Evolutionary conservation across 2,888 invertebrate genomes (phyloP).

Genomic region (Cataglyphis cursor): DNA sequence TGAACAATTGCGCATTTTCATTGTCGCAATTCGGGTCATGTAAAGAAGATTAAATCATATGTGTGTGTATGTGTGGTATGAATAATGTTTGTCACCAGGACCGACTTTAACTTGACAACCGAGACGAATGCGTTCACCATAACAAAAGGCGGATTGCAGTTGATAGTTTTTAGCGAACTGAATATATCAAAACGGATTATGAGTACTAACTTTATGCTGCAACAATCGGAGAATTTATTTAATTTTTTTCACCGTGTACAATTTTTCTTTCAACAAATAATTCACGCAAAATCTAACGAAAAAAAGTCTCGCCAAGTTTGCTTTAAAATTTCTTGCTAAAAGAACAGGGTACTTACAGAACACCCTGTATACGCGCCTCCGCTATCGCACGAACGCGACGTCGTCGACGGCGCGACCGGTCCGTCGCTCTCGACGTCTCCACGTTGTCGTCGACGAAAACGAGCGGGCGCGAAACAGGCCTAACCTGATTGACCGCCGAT

Average conservation of each 20-base stretch:
- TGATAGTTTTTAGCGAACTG: neutral
- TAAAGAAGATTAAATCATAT: slow-evolving; percentile 28
- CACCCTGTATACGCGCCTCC: neutral
- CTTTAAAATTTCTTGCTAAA: neutral
- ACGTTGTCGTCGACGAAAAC: neutral
- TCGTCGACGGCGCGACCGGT: neutral
- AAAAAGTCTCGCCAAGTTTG: neutral
- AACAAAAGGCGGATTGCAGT: neutral
- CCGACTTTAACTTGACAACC: neutral
- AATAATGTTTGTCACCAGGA: neutral
- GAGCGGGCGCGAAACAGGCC: neutral
- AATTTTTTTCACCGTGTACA: neutral
- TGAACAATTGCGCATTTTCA: slow-evolving; percentile 12
- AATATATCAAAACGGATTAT: neutral
- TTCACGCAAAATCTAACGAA: neutral
- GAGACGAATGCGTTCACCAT: neutral
- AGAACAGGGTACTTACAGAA: neutral
- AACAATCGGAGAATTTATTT: neutral
- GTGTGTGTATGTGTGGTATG: neutral
- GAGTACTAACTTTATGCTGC: neutral
- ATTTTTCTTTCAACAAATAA: neutral
- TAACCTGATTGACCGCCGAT: slow-evolving; percentile 23
- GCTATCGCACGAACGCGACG: neutral
- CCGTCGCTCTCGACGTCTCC: neutral
- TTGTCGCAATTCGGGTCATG: neutral